A percentile compares a stretch with the other conserved stretches of the same genome.
Evolutionary conservation across 2,888 invertebrate species (phyloP).

Genomic region (Brachypterus glaber): DNA sequence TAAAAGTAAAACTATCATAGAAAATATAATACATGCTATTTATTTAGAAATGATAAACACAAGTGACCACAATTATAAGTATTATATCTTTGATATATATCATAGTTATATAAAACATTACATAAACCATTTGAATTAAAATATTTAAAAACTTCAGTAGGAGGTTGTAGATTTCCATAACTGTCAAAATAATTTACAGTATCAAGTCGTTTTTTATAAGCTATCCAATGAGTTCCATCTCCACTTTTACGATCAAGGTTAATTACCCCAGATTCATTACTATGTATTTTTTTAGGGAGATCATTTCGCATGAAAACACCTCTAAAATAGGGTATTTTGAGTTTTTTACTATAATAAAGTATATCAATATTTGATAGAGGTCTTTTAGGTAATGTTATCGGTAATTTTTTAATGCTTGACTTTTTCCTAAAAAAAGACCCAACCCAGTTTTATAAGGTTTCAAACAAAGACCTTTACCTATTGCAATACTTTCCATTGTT

Average conservation of each 20-base stretch:
- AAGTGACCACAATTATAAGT: too few relatives aligned
- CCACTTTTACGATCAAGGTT: constrained; percentile 13
- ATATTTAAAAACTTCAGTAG: constrained; percentile 12
- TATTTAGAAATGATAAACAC: too few relatives aligned
- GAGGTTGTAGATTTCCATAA: constrained; percentile 17
- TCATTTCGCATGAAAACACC: constrained; percentile 19
- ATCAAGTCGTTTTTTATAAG: constrained; percentile 11
- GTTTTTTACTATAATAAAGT: constrained; percentile 12
- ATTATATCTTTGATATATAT: too few relatives aligned
- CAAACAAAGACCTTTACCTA: constrained; percentile 19
- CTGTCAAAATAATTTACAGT: constrained; percentile 16
- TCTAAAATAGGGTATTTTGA: constrained; percentile 18
- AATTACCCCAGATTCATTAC: constrained; percentile 12
- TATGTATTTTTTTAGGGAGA: constrained; percentile 9
- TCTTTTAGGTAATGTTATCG: constrained; percentile 16
- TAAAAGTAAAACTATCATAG: too few relatives aligned
- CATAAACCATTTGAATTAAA: too few relatives aligned
- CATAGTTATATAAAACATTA: too few relatives aligned
- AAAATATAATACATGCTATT: too few relatives aligned
- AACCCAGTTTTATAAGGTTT: too few relatives aligned
- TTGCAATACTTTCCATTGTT: constrained; percentile 31
- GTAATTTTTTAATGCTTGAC: constrained; percentile 16
- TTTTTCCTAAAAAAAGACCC: constrained; percentile 7
- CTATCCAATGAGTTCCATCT: constrained; percentile 14
- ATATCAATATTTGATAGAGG: constrained; percentile 16